Base-by-base conservation (phyloP, 1,140 invertebrate genomes). In the Bombus pascuorum region DNA sequence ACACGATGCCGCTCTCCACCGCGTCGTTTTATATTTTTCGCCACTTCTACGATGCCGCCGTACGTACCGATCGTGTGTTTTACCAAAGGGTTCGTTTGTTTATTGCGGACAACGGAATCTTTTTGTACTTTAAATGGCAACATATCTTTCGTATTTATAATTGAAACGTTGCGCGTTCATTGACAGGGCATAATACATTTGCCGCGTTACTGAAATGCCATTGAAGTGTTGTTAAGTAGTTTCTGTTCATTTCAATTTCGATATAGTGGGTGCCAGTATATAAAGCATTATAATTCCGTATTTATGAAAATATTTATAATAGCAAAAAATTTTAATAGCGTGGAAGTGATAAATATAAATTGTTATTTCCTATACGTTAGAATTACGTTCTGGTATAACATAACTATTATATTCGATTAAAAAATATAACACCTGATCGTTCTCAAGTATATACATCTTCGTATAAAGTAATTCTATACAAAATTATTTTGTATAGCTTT, bases 1-100 rank as follows among this genome's bases (percentile, higher is more conserved):
- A 93, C 91, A 93, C 90, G 91, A 91, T 89, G 92, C 86, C 59
- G 66, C 86, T 76, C 78, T 90, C 74, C 44, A 77, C 86, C 79
- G 83, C 80, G 81, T 76, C 83, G 86, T 86, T 87, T 90, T 86
- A 85, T 90, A 87, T 85, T 87, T 87, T 90, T 81, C 83, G 37
- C 57, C 65, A 57, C 65, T 83, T 68, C 47, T 37, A 68, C 68
- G 57, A 74, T 81, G 32, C 22, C 22, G 13, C 5, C n/a, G 25
- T 15, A 59, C 59, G 8, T 25, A 42, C 42, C 59, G 28, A 25
- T 37, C 37, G 59, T 57, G 59, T 74, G 59, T 74, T 81, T 74
- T 66, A 68, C 32, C 59, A 68, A 85, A 59, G 78, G 62, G 1
- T 62, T 59, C 59, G 84, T 81, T 85, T 85, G 70, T 81, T 81